Conservation (phyloP, 64 coral and sea anemone genomes). For the Cladopsammia gracilis region DNA sequence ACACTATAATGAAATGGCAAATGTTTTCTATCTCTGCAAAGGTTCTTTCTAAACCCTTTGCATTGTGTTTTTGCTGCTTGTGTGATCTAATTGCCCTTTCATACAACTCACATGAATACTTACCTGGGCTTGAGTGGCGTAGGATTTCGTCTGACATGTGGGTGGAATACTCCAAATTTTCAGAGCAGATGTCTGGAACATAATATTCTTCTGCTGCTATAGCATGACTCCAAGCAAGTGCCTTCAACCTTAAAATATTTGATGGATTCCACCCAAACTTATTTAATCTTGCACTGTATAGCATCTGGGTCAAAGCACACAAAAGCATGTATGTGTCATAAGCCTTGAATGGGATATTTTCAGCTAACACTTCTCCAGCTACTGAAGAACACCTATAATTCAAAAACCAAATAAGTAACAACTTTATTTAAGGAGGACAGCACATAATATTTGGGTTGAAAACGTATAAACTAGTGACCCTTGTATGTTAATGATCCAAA, state of each 20-base stretch:
- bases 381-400: slow-evolving; percentile 51
- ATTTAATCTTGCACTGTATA: slow-evolving; percentile 51
- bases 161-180: slow-evolving; percentile 79
- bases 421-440: neutral
- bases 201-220: slow-evolving; percentile 75
- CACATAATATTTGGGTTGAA: neutral
- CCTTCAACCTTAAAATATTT: slow-evolving; percentile 45
- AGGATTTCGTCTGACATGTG: slow-evolving; percentile 52
- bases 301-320: slow-evolving; percentile 69
- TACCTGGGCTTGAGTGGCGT: slow-evolving; percentile 70
- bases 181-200: slow-evolving; percentile 60
- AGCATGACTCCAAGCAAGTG: slow-evolving; percentile 57
- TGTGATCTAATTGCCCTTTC: slow-evolving; percentile 68
- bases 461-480: no score
- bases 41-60: slow-evolving; percentile 75
- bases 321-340: slow-evolving; percentile 68
- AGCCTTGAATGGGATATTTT: slow-evolving; percentile 62
- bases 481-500: no score
- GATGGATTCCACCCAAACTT: slow-evolving; percentile 35
- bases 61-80: slow-evolving; percentile 80
- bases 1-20: slow-evolving; percentile 50
- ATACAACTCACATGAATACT: slow-evolving; percentile 84
- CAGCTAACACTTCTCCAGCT: slow-evolving; percentile 75
- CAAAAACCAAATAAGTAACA: neutral
- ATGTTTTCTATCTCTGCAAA: slow-evolving; percentile 52